Evolutionary conservation across 2,797 vertebrate genomes (phyloP), one percentile per base, ranked within the genome.

Genomic region (Eupleurogrammus muticus): DNA sequence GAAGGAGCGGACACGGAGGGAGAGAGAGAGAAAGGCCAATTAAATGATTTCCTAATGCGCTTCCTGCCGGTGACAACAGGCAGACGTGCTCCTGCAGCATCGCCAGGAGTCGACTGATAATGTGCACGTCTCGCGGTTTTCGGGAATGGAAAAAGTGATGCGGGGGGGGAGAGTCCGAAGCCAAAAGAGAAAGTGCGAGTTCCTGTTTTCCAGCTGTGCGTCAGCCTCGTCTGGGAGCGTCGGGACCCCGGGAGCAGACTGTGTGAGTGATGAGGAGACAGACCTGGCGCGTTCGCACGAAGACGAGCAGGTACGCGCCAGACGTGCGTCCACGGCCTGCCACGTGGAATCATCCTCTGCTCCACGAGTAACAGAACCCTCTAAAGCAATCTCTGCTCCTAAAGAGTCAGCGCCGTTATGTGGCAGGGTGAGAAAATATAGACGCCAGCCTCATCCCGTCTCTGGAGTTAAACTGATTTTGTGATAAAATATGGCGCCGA

Each of bases 391-490:
- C 46, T 71, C 55, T 53, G n/a, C 48, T 66, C 21, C 56, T 64
- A 46, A 42, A 55, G 61, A 34, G 47, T 67, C 38, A 35, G 57
- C 5, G 57, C 56, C 64, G 73, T 53, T 20, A 21, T 64, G 50
- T 36, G 61, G 48, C 24, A 11, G 54, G 23, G 46, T 60, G 38
- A 55, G 38, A 5, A 54, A 34, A 70, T 70, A 71, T 23, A 60
- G 36, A 73, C 52, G 42, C 47, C 17, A 24, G 40, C 61, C 12
- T 63, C 50, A 46, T 13, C 16, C 53, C 60, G 69, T 72, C 80
- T n/a, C 61, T 59, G 53, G 79, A 94, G 90, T 92, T 93, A 92
- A 95, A 89, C 86, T 88, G 91, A 92, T 96, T 94, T 92, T 89
- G 82, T 87, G 83, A 75, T 82, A 87, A 87, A 86, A 89, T 92